Evolutionary conservation across 2,113 vertebrate genomes (phyloP).

Genomic region (Xiphophorus hellerii): DNA sequence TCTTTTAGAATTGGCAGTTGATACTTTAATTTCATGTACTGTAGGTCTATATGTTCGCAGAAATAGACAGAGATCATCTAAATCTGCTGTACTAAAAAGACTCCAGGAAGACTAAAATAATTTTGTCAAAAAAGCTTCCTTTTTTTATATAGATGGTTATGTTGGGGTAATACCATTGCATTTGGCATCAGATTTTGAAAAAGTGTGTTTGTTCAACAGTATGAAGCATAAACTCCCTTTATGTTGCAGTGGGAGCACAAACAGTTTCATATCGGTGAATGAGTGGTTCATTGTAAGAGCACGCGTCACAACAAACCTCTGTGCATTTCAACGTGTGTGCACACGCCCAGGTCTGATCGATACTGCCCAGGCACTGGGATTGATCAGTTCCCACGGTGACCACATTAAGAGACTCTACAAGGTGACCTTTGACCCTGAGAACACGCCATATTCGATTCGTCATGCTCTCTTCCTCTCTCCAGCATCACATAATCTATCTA

Average conservation of each 20-base stretch:
- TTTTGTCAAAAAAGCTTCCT: neutral
- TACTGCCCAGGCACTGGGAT: slow-evolving; percentile 86
- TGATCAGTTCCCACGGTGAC: slow-evolving; percentile 90
- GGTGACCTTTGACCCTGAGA: slow-evolving; percentile 85
- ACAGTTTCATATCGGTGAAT: slow-evolving; percentile 13
- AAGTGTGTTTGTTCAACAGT: neutral
- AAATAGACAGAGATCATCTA: neutral
- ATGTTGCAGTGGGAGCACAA: slow-evolving; percentile 16
- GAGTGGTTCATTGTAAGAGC: slow-evolving; percentile 31
- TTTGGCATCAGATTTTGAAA: neutral
- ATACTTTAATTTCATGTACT: neutral
- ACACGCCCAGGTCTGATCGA: slow-evolving; percentile 83
- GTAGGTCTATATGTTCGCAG: neutral
- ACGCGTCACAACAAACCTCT: slow-evolving; percentile 28
- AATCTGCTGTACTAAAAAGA: no score
- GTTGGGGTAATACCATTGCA: neutral
- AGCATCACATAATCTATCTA: slow-evolving; percentile 24
- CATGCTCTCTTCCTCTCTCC: slow-evolving; percentile 69
- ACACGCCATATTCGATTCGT: slow-evolving; percentile 79
- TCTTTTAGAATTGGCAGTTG: neutral
- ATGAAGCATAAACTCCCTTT: slow-evolving; percentile 3
- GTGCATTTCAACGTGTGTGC: slow-evolving; percentile 26
- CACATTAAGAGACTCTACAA: slow-evolving; percentile 86
- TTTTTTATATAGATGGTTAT: neutral
- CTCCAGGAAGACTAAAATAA: no score